Conservation (phyloP, 2,888 invertebrate genomes). For the Cotesia congregata region DNA sequence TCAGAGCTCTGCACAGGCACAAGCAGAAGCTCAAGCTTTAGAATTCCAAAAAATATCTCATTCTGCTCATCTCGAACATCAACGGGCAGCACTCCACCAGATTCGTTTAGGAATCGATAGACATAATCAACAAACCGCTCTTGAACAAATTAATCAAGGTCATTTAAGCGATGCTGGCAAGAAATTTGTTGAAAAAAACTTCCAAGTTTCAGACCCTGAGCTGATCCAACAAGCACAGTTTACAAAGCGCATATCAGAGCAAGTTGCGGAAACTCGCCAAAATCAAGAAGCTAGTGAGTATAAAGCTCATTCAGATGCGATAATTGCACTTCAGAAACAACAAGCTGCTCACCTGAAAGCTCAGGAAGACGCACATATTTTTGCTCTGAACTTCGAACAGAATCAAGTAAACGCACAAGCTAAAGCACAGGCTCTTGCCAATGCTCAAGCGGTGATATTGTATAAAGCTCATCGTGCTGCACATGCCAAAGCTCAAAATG, state of each 20-base stretch:
- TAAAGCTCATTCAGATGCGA: constrained; percentile 67
- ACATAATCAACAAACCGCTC: constrained; percentile 60
- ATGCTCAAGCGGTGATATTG: constrained; percentile 65
- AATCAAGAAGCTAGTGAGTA: constrained; percentile 65
- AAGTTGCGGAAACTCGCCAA: constrained; percentile 63
- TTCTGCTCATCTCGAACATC: constrained; percentile 63
- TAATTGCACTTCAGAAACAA: constrained; percentile 63
- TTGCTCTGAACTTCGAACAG: constrained; percentile 64
- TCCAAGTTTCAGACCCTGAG: constrained; percentile 61
- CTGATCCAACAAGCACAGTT: constrained; percentile 61
- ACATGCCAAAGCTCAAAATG: constrained; percentile 61
- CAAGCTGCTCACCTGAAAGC: constrained; percentile 64
- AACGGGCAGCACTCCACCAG: constrained; percentile 62
- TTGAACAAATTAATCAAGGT: constrained; percentile 66
- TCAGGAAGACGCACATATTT: constrained; percentile 64
- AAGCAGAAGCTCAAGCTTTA: constrained; percentile 63
- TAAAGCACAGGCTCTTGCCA: constrained; percentile 64
- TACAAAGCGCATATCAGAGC: constrained; percentile 62
- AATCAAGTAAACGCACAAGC: constrained; percentile 65
- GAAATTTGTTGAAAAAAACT: constrained; percentile 59
- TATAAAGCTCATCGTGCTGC: constrained; percentile 62
- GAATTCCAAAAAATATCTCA: constrained; percentile 65
- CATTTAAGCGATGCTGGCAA: constrained; percentile 66
- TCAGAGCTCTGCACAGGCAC: constrained; percentile 55
- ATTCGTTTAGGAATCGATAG: constrained; percentile 62